phyloP scores from a whole-genome alignment of 2,888 invertebrate species.

The Endomychus coccineus region DNA sequence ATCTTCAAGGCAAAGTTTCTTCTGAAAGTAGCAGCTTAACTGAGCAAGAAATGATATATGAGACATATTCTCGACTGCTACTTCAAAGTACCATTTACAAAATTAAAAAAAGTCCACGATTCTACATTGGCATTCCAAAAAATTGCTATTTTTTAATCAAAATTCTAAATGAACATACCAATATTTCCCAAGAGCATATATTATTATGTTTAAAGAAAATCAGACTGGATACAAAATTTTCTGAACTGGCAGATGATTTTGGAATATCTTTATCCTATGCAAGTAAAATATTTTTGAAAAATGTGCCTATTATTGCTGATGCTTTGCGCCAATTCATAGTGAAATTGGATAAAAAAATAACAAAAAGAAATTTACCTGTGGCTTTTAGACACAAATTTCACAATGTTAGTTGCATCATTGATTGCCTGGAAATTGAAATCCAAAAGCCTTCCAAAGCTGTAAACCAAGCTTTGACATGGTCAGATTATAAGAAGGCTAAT shows the following conservation, averaged over 20 bases:
- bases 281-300: slow-evolving; percentile 17
- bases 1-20: slow-evolving; percentile 5
- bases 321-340: slow-evolving; percentile 3
- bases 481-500: slow-evolving; percentile 16
- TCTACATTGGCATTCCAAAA: slow-evolving; percentile 17
- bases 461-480: slow-evolving; percentile 17
- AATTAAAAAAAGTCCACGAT: slow-evolving; percentile 17
- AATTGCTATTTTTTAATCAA: slow-evolving; percentile 15
- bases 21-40: slow-evolving; percentile 13
- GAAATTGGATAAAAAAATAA: slow-evolving; percentile 1
- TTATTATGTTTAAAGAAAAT: slow-evolving; percentile 20
- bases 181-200: slow-evolving; percentile 16
- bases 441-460: slow-evolving; percentile 17
- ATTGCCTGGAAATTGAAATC: slow-evolving; percentile 18
- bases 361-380: slow-evolving; percentile 12
- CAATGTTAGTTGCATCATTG: slow-evolving; percentile 15
- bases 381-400: slow-evolving; percentile 12
- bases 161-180: slow-evolving; percentile 18
- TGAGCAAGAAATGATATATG: slow-evolving; percentile 12
- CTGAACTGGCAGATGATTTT: slow-evolving; percentile 25
- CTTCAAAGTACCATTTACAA: slow-evolving; percentile 15
- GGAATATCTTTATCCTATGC: slow-evolving; percentile 13
- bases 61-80: slow-evolving; percentile 13
- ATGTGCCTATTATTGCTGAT: slow-evolving; percentile 18
- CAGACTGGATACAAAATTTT: slow-evolving; percentile 22